phyloP scores from a whole-genome alignment of 2,113 vertebrate genomes.

The Donacobius atricapilla region DNA sequence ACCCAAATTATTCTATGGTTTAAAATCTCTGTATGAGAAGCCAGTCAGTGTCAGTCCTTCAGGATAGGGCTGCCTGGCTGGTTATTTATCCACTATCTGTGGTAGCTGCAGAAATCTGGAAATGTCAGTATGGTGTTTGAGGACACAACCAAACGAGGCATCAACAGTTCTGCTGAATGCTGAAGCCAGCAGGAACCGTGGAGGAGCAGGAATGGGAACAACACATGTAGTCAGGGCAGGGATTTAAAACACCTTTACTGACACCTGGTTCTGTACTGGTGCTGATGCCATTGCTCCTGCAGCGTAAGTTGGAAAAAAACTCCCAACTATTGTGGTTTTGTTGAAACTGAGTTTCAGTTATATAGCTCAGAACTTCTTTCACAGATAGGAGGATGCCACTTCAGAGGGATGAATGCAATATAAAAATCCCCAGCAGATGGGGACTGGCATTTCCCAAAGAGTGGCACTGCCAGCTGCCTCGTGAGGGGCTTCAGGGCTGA shows the following conservation, averaged over 20 bases:
- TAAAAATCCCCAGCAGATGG: conserved; percentile 25
- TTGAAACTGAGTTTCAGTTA: not conserved
- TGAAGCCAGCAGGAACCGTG: not conserved
- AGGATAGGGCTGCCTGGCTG: not conserved
- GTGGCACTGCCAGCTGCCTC: not conserved
- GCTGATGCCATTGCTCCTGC: not conserved
- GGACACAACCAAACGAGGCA: not conserved
- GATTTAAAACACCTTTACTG: not conserved
- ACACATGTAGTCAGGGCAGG: accelerated
- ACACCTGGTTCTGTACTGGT: not conserved
- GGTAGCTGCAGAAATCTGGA: not conserved
- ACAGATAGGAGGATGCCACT: not conserved
- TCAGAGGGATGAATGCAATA: not conserved
- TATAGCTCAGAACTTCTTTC: not conserved
- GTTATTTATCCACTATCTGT: not conserved
- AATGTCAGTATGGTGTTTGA: no score
- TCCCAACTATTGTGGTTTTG: not conserved
- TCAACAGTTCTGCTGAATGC: not conserved
- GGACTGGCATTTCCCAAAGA: not conserved
- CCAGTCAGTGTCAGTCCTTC: not conserved
- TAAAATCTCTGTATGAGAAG: not conserved
- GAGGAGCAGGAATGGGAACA: not conserved
- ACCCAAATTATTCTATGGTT: not conserved
- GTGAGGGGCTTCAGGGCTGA: not conserved
- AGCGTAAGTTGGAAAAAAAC: not conserved